A percentile compares a stretch with the other conserved stretches of the same genome.
Evolutionary conservation across 2,888 invertebrate genomes (phyloP).

Genomic region (Branchellion lobata): DNA sequence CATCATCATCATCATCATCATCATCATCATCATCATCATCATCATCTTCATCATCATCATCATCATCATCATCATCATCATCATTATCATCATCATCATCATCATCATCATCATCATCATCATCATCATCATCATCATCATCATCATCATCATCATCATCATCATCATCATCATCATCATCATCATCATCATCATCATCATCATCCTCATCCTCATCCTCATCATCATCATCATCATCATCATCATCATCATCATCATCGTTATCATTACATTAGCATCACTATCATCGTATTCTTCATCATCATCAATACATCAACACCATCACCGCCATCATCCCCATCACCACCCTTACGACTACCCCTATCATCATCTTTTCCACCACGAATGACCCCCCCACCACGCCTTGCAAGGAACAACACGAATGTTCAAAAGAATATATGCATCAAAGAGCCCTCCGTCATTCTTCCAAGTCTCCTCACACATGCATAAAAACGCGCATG

Average conservation of each 20-base stretch:
- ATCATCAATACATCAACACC: not conserved
- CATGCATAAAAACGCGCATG: too few species aligned
- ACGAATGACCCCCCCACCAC: not conserved
- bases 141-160: slow-evolving; percentile 23
- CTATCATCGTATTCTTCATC: not conserved
- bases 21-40: slow-evolving; percentile 27
- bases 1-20: slow-evolving; percentile 19
- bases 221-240: not conserved
- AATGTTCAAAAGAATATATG: too few species aligned
- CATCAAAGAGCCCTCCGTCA: too few species aligned
- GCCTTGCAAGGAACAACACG: not conserved
- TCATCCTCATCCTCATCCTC: slow-evolving; percentile 28
- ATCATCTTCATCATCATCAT: slow-evolving; percentile 28
- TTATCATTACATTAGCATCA: not conserved
- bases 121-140: slow-evolving; percentile 20
- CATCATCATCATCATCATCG: not conserved
- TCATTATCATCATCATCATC: slow-evolving; percentile 10
- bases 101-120: slow-evolving; percentile 24
- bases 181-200: slow-evolving; percentile 16
- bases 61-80: slow-evolving; percentile 25
- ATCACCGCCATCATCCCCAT: slow-evolving; percentile 27
- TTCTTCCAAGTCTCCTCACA: too few species aligned
- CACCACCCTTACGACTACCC: slow-evolving; percentile 5
- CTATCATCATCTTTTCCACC: slow-evolving; percentile 14
- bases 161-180: slow-evolving; percentile 19